Conservation (phyloP, 2,797 vertebrate species). For the Spheniscus humboldti region DNA sequence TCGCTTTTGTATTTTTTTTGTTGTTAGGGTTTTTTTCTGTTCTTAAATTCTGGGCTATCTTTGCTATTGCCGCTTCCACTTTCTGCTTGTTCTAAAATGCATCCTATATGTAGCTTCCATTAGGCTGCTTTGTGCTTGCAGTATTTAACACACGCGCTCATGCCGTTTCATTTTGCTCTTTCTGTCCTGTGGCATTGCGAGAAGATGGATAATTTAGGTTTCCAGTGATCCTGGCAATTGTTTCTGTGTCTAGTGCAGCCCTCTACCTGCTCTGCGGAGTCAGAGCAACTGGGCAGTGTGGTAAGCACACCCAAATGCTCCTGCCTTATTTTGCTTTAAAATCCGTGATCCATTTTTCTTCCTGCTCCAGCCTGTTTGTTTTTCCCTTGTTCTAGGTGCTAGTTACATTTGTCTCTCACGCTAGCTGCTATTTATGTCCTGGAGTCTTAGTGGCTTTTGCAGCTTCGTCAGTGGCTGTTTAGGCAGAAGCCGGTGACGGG, state of each 20-base stretch:
- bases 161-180: not conserved
- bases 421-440: slow-evolving; percentile 22
- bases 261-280: not conserved
- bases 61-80: not conserved
- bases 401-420: not conserved
- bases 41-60: not conserved
- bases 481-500: not conserved
- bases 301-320: not conserved
- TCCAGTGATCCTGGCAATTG: not conserved
- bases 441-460: not conserved
- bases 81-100: not conserved
- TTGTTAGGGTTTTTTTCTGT: not conserved
- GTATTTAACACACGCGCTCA: not conserved
- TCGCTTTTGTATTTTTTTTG: not conserved
- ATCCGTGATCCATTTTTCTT: not conserved
- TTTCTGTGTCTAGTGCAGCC: not conserved
- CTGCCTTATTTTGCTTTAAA: not conserved
- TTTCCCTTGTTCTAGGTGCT: not conserved
- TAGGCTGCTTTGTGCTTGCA: not conserved
- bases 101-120: not conserved
- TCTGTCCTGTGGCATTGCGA: not conserved
- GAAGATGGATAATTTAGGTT: slow-evolving; percentile 6
- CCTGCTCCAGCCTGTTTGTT: not conserved
- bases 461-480: not conserved
- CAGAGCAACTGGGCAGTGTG: not conserved